These are phyloP conservation scores for Stegastes partitus DNA, from an alignment of 2,113 vertebrate species.

Conservation along the genomic window DNA sequence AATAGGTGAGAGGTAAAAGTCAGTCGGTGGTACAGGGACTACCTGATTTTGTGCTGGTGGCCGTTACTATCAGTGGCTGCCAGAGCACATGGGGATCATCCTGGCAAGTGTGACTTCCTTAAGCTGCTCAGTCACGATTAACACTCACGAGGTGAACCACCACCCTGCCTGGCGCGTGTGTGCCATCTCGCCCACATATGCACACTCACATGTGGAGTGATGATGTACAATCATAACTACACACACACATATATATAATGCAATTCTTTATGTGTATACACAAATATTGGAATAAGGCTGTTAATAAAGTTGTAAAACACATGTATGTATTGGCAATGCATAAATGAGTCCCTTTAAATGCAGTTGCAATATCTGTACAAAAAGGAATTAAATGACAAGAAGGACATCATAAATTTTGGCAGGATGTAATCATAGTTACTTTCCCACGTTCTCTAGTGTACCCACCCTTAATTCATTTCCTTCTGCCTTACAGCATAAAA, in stretches of 20 bases:
- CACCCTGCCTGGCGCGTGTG: conserved; percentile 25
- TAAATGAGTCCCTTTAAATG: not conserved
- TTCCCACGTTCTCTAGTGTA: not conserved
- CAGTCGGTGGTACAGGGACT: not conserved
- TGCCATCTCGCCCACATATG: conserved; percentile 7
- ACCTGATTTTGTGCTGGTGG: conserved; percentile 36
- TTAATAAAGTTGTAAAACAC: not conserved
- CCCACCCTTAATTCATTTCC: not conserved
- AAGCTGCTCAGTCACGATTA: conserved; percentile 78
- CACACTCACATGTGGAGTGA: conserved; percentile 27
- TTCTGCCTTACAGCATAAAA: not conserved
- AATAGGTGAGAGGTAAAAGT: not conserved
- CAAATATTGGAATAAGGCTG: not conserved
- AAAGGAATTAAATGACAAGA: not conserved
- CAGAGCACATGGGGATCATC: conserved; percentile 77
- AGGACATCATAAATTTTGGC: not conserved
- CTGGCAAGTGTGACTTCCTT: conserved; percentile 79
- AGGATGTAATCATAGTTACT: too few species aligned
- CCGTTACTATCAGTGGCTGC: conserved; percentile 34
- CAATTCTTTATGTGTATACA: not conserved
- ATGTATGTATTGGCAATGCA: not conserved
- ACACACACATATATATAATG: not conserved
- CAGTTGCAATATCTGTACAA: not conserved
- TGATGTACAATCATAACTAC: conserved; percentile 9
- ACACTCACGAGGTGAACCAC: conserved; percentile 70